Evolutionary conservation across 1,140 invertebrate species (phyloP).

Genomic region (Charaxes varanes): DNA sequence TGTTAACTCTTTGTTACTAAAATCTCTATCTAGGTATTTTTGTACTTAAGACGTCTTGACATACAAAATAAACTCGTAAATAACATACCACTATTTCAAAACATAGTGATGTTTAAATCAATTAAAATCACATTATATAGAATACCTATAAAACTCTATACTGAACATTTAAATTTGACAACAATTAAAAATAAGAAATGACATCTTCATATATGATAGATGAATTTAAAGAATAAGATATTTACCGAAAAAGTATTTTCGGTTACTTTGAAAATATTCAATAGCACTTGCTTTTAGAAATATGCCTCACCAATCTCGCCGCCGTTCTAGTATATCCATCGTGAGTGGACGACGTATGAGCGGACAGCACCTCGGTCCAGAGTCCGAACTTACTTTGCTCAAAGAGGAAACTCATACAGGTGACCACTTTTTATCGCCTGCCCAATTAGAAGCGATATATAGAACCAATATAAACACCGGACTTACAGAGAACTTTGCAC

Average conservation of each 20-base stretch:
- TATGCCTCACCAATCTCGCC: conserved; percentile 16
- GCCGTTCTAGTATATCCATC: conserved; percentile 15
- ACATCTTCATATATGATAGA: not conserved
- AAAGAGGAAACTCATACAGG: conserved; percentile 86
- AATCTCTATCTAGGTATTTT: no score
- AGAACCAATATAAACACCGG: conserved; percentile 74
- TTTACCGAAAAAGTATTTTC: no score
- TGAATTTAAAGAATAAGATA: no score
- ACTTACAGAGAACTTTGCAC: conserved; percentile 74
- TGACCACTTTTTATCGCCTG: conserved; percentile 77
- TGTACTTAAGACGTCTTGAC: no score
- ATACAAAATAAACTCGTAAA: no score
- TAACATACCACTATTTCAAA: no score
- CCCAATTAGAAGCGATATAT: conserved; percentile 57
- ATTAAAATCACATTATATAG: conserved; percentile 1
- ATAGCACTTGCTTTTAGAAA: conserved; percentile 1
- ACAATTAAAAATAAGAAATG: no score
- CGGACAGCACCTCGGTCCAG: conserved; percentile 14
- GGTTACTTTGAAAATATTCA: no score
- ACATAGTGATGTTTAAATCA: not conserved
- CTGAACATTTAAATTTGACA: no score
- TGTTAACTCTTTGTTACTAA: no score
- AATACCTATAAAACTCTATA: no score
- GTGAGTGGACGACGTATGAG: conserved; percentile 7
- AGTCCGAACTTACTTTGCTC: conserved; percentile 60